Percentiles rank a stretch among this genome's conserved stretches.
Conservation (phyloP, 2,113 vertebrate genomes). For the Bostrychus sinensis region DNA sequence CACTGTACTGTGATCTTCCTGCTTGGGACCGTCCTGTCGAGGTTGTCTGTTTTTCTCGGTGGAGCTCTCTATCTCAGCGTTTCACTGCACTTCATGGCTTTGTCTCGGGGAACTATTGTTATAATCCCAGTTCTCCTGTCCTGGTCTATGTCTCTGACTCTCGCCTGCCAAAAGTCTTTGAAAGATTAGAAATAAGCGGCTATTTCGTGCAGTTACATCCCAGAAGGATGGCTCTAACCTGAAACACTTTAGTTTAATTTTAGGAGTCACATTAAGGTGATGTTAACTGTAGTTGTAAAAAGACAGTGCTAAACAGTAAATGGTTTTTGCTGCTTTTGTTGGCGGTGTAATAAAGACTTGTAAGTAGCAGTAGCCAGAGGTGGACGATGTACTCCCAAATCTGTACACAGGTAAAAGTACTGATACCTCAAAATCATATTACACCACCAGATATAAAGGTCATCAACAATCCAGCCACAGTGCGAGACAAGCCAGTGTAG, state of each 20-base stretch:
- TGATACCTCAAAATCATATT: too few species aligned
- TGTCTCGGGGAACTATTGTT: background rate
- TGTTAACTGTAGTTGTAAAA: background rate
- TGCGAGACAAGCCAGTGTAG: too few species aligned
- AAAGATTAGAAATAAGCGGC: background rate
- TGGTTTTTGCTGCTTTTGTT: too few species aligned
- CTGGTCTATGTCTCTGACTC: background rate
- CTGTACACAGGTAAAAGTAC: too few species aligned
- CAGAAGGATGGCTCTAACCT: background rate
- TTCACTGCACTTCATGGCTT: slow-evolving; percentile 3
- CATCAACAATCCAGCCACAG: too few species aligned
- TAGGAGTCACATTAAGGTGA: background rate
- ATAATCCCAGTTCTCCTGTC: slow-evolving; percentile 2
- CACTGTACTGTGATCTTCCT: slow-evolving; percentile 26
- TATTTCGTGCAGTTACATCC: background rate
- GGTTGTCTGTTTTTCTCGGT: slow-evolving; percentile 22
- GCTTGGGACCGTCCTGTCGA: slow-evolving; percentile 15
- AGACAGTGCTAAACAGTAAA: too few species aligned
- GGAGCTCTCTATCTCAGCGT: slow-evolving; percentile 19
- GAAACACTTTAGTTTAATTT: background rate
- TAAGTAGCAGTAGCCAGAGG: too few species aligned
- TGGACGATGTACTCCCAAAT: too few species aligned
- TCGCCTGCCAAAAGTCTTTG: background rate
- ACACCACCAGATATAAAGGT: too few species aligned
- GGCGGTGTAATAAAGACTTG: too few species aligned